These are phyloP conservation scores for Prosopocoilus inquinatus DNA, from an alignment of 2,888 invertebrate species.

Conservation along the genomic window DNA sequence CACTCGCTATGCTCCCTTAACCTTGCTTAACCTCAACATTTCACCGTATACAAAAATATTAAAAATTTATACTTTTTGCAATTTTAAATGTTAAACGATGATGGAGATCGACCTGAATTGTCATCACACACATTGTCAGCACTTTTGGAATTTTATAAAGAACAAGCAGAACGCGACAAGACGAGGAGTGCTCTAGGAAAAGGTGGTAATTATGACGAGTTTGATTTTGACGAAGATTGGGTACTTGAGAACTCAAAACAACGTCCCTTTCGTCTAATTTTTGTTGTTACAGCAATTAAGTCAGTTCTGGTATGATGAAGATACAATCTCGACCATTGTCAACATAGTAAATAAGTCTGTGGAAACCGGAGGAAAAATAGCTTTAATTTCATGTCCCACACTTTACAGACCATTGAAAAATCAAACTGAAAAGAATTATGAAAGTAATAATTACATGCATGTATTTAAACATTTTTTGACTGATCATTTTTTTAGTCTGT, in stretches of 20 bases:
- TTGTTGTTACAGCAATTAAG: slow-evolving; percentile 78
- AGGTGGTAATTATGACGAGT: slow-evolving; percentile 46
- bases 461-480: slow-evolving; percentile 22
- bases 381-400: slow-evolving; percentile 86
- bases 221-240: slow-evolving; percentile 78
- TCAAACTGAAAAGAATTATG: slow-evolving; percentile 49
- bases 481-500: slow-evolving; percentile 58
- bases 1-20: too few species aligned
- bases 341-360: slow-evolving; percentile 61
- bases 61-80: not conserved
- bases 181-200: slow-evolving; percentile 43
- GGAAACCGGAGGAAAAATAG: slow-evolving; percentile 63
- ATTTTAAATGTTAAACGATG: slow-evolving; percentile 29
- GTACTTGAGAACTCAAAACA: slow-evolving; percentile 49
- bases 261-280: not conserved
- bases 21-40: too few species aligned
- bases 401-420: slow-evolving; percentile 69
- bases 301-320: slow-evolving; percentile 94
- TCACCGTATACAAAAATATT: too few species aligned
- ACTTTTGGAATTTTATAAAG: slow-evolving; percentile 73
- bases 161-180: slow-evolving; percentile 64
- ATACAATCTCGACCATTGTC: slow-evolving; percentile 72
- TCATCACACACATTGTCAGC: slow-evolving; percentile 72
- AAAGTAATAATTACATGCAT: slow-evolving; percentile 46
- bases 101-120: slow-evolving; percentile 64